Percentiles rank a stretch among this genome's conserved stretches.
phyloP scores from a whole-genome alignment of 2,113 vertebrate genomes.

The Candoia aspera region DNA sequence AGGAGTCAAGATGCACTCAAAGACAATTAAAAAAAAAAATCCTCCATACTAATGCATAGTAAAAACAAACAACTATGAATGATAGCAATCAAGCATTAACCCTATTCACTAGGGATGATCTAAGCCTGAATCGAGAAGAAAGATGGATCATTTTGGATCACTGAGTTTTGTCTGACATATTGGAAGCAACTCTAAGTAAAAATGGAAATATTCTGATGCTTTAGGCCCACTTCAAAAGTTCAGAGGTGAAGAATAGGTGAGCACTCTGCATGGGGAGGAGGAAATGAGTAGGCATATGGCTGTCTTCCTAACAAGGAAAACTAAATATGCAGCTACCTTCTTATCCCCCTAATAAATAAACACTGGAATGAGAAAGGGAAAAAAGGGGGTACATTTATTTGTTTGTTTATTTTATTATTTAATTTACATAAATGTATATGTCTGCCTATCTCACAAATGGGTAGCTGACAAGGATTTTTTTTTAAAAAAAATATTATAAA shows the following conservation, averaged over 20 bases:
- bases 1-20: not conserved
- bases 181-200: not conserved
- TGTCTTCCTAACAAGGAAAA: not conserved
- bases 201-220: not conserved
- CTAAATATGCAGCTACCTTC: not conserved
- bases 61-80: slow-evolving; percentile 25
- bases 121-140: not conserved
- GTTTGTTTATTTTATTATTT: too few species aligned
- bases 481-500: too few species aligned
- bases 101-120: not conserved
- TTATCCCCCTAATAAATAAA: not conserved
- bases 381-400: not conserved
- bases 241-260: not conserved
- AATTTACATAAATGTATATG: too few species aligned
- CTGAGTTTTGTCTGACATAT: not conserved
- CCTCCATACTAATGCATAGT: slow-evolving; percentile 33
- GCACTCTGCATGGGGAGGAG: not conserved
- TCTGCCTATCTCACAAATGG: too few species aligned
- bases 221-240: not conserved
- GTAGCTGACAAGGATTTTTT: too few species aligned
- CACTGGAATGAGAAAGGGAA: not conserved
- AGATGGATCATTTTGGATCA: not conserved
- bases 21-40: not conserved
- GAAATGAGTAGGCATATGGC: not conserved
- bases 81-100: slow-evolving; percentile 46